These are phyloP conservation scores for Lepidurus arcticus DNA, from an alignment of 1,140 invertebrate genomes.

Conservation along the genomic window DNA sequence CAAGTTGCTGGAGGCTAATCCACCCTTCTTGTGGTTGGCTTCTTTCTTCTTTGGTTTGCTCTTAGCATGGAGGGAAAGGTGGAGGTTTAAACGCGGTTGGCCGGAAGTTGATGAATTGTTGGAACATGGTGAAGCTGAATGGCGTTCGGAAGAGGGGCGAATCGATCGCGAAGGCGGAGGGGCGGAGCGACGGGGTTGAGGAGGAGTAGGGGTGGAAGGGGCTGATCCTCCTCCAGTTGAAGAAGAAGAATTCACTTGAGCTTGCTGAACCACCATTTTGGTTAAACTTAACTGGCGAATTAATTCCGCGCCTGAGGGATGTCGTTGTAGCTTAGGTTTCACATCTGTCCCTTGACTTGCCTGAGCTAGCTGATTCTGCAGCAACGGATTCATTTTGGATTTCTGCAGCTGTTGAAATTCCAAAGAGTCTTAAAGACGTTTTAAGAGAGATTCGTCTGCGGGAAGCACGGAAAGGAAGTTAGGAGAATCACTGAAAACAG, in stretches of 20 bases:
- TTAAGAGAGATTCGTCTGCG: neutral
- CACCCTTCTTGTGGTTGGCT: neutral
- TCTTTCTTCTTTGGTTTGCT: neutral
- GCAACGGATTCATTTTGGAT: neutral
- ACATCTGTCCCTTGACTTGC: neutral
- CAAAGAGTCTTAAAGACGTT: neutral
- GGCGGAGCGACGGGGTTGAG: neutral
- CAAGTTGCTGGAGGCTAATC: neutral
- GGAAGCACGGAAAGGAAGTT: slow-evolving; percentile 17
- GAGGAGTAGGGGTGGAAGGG: slow-evolving; percentile 5
- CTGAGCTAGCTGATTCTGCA: slow-evolving; percentile 18
- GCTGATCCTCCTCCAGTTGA: neutral
- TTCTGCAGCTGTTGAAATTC: too few relatives aligned
- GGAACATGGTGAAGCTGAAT: neutral
- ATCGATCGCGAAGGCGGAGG: slow-evolving; percentile 1
- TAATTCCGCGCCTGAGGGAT: slow-evolving; percentile 29
- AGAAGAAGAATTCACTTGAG: neutral
- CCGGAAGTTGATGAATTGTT: neutral
- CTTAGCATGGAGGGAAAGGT: neutral
- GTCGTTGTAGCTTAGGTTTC: slow-evolving; percentile 15
- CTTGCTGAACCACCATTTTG: slow-evolving; percentile 3
- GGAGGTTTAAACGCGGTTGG: neutral
- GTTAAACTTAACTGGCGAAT: slow-evolving; percentile 30
- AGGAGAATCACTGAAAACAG: slow-evolving; percentile 2
- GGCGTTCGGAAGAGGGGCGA: neutral